Evolutionary conservation across 2,113 vertebrate genomes (phyloP).

Genomic region (Pycnonotus jocosus): DNA sequence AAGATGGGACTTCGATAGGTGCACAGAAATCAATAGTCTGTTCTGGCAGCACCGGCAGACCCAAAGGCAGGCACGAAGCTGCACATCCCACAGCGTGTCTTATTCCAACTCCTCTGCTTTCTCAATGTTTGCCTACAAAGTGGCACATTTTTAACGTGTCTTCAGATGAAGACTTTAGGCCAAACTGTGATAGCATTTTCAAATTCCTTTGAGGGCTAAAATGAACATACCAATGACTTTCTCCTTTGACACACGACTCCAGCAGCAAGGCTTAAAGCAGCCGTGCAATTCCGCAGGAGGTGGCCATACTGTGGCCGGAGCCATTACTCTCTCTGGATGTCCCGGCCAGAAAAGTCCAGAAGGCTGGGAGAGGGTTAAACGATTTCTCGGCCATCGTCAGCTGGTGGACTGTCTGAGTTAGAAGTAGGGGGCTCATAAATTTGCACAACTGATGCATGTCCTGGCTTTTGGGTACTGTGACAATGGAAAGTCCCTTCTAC

Average conservation of each 20-base stretch:
- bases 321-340: not conserved
- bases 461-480: not conserved
- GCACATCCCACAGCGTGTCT: not conserved
- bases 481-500: not conserved
- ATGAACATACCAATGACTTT: not conserved
- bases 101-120: not conserved
- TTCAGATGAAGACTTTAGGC: not conserved
- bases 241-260: not conserved
- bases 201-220: not conserved
- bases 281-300: not conserved
- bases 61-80: not conserved
- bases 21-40: not conserved
- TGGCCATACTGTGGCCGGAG: not conserved
- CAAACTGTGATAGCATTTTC: not conserved
- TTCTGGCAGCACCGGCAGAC: not conserved
- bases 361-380: not conserved
- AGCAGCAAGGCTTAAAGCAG: not conserved
- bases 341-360: accelerated
- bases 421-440: not conserved
- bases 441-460: not conserved
- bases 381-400: not conserved
- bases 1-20: not conserved
- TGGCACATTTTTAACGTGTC: not conserved
- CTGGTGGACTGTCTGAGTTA: not conserved
- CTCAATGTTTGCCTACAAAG: not conserved